Conservation (phyloP, 2,888 invertebrate genomes). For the Polydesmus complanatus region DNA sequence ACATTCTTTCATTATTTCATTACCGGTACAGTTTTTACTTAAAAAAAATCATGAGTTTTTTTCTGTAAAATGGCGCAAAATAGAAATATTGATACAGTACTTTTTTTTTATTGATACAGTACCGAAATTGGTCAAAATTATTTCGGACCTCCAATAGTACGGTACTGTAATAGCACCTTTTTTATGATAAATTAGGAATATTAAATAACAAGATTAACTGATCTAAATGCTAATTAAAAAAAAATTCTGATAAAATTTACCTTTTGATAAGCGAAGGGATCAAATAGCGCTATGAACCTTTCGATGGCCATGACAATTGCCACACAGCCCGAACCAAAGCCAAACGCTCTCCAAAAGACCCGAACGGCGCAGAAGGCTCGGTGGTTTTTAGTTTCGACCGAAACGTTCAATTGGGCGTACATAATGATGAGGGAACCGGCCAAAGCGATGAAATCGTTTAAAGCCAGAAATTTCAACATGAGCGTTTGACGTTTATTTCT, state of each 20-base stretch:
- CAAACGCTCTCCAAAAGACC: slow-evolving; percentile 65
- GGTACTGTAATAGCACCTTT: too few species aligned
- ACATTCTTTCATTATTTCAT: too few species aligned
- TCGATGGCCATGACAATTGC: slow-evolving; percentile 79
- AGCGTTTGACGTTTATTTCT: slow-evolving; percentile 63
- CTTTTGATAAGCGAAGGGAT: slow-evolving; percentile 77
- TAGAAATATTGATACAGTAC: too few species aligned
- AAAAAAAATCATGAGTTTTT: too few species aligned
- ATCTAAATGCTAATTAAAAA: too few species aligned
- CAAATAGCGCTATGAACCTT: slow-evolving; percentile 69
- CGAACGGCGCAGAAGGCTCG: slow-evolving; percentile 48
- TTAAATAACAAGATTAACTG: too few species aligned
- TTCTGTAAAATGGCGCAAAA: too few species aligned
- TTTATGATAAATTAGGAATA: too few species aligned
- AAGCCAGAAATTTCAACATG: slow-evolving; percentile 60
- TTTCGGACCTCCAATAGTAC: too few species aligned
- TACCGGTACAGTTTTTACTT: too few species aligned
- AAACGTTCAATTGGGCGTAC: slow-evolving; percentile 40
- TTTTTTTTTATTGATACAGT: too few species aligned
- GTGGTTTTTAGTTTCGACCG: slow-evolving; percentile 26
- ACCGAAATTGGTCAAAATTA: too few species aligned
- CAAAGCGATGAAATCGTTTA: slow-evolving; percentile 63
- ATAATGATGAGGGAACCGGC: slow-evolving; percentile 62
- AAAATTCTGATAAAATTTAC: slow-evolving; percentile 43
- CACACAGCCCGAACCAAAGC: slow-evolving; percentile 72